These are phyloP conservation scores for Apostichopus parvimensis DNA, from an alignment of 35 echinoderm and acorn worm species.

Conservation along the genomic window DNA sequence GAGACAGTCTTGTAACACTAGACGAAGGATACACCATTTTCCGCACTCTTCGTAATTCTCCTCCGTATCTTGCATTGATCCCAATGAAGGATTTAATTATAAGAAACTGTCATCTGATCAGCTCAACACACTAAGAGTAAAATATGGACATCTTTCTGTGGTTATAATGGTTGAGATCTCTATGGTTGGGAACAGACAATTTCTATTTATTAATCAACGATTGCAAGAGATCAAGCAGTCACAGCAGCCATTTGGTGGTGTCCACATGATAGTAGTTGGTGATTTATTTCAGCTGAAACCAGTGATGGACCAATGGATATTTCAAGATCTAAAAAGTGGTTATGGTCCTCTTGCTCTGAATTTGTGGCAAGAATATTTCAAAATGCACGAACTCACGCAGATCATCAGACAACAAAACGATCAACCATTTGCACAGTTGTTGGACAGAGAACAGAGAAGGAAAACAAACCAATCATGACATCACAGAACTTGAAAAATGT, in stretches of 20 bases:
- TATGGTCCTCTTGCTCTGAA: constrained; percentile 2
- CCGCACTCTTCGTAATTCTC: background rate
- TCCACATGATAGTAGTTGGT: constrained; percentile 43
- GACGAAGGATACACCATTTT: constrained; percentile 42
- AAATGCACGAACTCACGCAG: background rate
- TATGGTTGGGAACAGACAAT: constrained; percentile 61
- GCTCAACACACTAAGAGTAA: constrained; percentile 22
- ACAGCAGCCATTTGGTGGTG: constrained; percentile 50
- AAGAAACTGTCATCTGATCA: background rate
- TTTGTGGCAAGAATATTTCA: constrained; percentile 33
- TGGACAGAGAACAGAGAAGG: constrained; percentile 31
- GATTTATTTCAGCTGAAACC: constrained; percentile 24
- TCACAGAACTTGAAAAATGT: background rate
- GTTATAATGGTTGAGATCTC: constrained; percentile 60
- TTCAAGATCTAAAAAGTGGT: background rate
- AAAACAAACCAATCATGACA: constrained; percentile 23
- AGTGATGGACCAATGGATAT: constrained; percentile 44
- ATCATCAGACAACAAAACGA: constrained; percentile 53
- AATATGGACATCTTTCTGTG: constrained; percentile 46
- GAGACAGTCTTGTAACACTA: background rate
- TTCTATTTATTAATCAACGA: constrained; percentile 16
- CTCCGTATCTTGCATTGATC: constrained; percentile 3
- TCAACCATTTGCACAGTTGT: constrained; percentile 3
- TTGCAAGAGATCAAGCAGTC: constrained; percentile 22
- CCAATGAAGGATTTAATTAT: constrained; percentile 39